These are phyloP conservation scores for Myiozetetes cayanensis DNA, from an alignment of 2,113 vertebrate genomes.

Conservation along the genomic window DNA sequence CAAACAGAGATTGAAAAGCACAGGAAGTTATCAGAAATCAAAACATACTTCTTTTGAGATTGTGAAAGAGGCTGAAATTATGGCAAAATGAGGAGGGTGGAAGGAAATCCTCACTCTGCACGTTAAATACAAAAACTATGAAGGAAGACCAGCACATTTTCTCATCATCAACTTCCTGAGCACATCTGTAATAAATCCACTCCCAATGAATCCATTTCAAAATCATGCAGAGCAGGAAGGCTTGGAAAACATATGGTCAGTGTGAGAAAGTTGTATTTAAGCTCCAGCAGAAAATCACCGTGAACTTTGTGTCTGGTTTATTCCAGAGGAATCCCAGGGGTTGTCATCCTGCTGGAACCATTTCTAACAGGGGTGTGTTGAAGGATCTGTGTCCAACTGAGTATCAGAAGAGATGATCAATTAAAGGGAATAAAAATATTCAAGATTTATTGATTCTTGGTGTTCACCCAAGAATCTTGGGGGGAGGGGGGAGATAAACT, in stretches of 20 bases:
- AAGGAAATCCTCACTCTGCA: background rate
- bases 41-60: background rate
- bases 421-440: background rate
- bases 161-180: background rate
- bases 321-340: background rate
- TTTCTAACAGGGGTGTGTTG: background rate
- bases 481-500: fast-evolving
- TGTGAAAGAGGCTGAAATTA: background rate
- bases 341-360: background rate
- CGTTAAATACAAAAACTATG: background rate
- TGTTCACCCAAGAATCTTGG: background rate
- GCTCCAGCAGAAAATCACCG: background rate
- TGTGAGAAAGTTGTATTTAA: background rate
- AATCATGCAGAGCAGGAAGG: background rate
- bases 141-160: background rate
- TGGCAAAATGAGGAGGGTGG: background rate
- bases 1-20: background rate
- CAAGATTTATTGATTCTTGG: background rate
- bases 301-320: background rate
- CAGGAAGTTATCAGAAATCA: background rate
- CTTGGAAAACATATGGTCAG: background rate
- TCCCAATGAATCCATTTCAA: background rate
- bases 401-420: background rate
- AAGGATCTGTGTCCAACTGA: background rate
- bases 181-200: background rate